These are phyloP conservation scores for Drosophila rufa DNA, from an alignment of 1,140 invertebrate species.

Conservation along the genomic window DNA sequence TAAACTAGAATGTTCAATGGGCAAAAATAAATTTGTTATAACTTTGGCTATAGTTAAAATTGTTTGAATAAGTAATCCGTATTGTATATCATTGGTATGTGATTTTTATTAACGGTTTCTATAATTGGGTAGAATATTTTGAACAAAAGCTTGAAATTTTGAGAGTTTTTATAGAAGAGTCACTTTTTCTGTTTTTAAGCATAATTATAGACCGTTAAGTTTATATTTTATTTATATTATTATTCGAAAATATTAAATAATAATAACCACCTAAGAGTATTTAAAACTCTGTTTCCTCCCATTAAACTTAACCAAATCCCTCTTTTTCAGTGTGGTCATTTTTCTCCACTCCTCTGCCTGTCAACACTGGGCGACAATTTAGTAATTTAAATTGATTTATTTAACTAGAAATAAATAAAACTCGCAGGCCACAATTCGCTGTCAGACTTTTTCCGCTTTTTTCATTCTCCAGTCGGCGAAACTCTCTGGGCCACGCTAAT, in stretches of 20 bases:
- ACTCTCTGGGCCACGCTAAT: constrained; percentile 47
- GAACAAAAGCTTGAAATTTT: no score
- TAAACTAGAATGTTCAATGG: neutral
- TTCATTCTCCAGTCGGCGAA: constrained; percentile 9
- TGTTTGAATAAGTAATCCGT: no score
- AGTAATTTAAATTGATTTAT: constrained; percentile 65
- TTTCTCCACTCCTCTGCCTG: constrained; percentile 18
- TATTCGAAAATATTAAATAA: no score
- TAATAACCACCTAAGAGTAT: constrained; percentile 14
- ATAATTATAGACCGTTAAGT: no score
- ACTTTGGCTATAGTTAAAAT: neutral
- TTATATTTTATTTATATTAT: no score
- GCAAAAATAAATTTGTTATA: neutral
- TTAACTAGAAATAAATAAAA: constrained; percentile 52
- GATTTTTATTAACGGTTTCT: no score
- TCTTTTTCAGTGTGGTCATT: neutral
- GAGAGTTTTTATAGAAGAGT: no score
- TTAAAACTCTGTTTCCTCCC: neutral
- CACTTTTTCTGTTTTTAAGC: no score
- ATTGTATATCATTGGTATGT: no score
- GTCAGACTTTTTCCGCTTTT: constrained; percentile 2
- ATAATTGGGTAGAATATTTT: no score
- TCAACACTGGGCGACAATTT: constrained; percentile 28
- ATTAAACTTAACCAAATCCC: neutral
- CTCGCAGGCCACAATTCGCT: constrained; percentile 9